Base-by-base conservation (phyloP, 2,888 invertebrate genomes). In the Cactoblastis cactorum region DNA sequence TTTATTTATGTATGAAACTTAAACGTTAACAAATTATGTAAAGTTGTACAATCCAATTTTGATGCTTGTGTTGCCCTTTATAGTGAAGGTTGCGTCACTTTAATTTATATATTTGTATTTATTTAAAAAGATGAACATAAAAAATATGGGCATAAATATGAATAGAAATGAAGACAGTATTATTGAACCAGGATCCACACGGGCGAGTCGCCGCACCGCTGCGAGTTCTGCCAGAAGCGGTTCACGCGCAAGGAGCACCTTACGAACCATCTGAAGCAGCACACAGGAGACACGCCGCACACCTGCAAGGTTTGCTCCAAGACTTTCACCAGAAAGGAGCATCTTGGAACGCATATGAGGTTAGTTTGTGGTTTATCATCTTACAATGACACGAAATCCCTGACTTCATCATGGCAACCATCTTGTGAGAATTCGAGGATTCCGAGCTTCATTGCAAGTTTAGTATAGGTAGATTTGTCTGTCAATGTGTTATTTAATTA, bases 301-400 rank as follows among this genome's bases (percentile, higher is more conserved):
- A 91, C 93, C 59, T 95, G 95, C 80, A 94, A 93, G 63, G 91
- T 94, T 32, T 95, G 95, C 84, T 91, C 92, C 47, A 94, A 94
- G 68, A 93, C 94, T 0, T 94, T 94, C 79, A 93, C 94, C 1
- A 89, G 93, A 65, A 95, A 95, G 77, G 94, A 94, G 65, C 94
- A 94, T 66, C 90, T 95, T 37, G 91, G 94, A 51, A 93, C 94
- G 61, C 95, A 95, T 71, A 94, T 95, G 94, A 91, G 94, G 80
- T 94, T 77, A 70, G 57, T 53, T 45, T 45, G 33, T 41, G 2
- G 2, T n/a, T n/a, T n/a, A n/a, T n/a, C n/a, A n/a, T n/a, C n/a
- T n/a, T n/a, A n/a, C n/a, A n/a, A n/a, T n/a, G n/a, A n/a, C n/a
- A n/a, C n/a, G n/a, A n/a, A n/a, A n/a, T n/a, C 11, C 17, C 1